These are phyloP conservation scores for Hemaris fuciformis DNA, from an alignment of 2,888 invertebrate genomes.

Conservation along the genomic window DNA sequence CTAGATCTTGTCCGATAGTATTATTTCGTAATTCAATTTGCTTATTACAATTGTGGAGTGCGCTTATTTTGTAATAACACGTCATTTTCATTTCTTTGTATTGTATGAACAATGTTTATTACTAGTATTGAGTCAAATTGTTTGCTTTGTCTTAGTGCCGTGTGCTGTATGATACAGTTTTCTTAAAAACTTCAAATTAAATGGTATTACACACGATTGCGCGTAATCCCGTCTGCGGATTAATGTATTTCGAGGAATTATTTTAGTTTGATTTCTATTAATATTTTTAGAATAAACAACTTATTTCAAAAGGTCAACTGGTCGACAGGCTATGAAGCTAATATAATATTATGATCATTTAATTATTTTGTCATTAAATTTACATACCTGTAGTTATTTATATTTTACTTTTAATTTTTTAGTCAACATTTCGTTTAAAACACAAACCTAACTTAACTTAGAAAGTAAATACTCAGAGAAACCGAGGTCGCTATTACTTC, in stretches of 20 bases:
- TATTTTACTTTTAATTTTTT: no score
- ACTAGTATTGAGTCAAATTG: conserved; percentile 3
- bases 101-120: background rate
- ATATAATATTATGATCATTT: no score
- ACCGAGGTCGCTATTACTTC: background rate
- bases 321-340: no score
- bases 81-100: conserved; percentile 5
- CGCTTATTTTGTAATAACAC: conserved; percentile 5
- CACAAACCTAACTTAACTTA: background rate
- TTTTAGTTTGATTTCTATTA: no score
- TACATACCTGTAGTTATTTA: no score
- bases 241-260: background rate
- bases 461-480: background rate
- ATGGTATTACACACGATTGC: background rate
- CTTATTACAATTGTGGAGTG: background rate
- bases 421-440: background rate
- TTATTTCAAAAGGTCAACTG: background rate
- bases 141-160: background rate
- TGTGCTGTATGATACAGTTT: conserved; percentile 1
- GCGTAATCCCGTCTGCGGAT: background rate
- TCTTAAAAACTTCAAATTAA: background rate
- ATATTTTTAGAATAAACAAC: background rate
- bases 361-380: no score
- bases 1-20: background rate
- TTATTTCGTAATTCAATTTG: conserved; percentile 5